Percentiles rank a stretch among this genome's conserved stretches.
These are phyloP conservation scores for Ceuthmochares aereus DNA, from an alignment of 2,113 vertebrate genomes.

Conservation along the genomic window DNA sequence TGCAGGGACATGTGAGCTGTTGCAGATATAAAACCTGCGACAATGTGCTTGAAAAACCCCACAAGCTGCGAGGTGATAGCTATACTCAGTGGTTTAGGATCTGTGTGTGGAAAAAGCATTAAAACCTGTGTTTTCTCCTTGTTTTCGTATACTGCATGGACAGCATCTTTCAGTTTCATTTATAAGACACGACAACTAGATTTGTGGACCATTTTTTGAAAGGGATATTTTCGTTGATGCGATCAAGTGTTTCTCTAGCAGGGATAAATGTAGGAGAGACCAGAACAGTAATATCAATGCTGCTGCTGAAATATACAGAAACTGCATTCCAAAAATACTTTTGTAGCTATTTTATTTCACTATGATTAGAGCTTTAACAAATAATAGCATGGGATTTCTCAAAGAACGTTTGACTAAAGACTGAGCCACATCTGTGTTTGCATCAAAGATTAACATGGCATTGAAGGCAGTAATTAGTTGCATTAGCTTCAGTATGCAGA, in stretches of 20 bases:
- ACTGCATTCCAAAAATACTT: neutral
- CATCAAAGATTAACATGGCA: neutral
- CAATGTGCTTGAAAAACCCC: neutral
- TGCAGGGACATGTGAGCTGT: neutral
- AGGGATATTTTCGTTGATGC: neutral
- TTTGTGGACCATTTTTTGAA: neutral
- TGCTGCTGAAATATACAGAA: neutral
- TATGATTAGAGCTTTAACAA: neutral
- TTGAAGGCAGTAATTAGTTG: neutral
- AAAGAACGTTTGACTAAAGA: neutral
- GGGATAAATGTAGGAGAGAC: neutral
- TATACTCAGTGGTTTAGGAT: neutral
- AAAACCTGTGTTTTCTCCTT: neutral
- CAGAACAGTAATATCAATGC: neutral
- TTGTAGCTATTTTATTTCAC: neutral
- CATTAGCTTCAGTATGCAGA: neutral
- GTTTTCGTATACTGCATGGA: neutral
- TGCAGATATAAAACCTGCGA: neutral
- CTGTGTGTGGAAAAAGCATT: neutral
- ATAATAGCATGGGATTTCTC: neutral
- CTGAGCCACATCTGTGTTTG: neutral
- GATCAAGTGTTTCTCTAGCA: neutral
- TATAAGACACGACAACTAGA: neutral
- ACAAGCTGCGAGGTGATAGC: neutral
- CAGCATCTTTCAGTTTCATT: neutral